Conservation (phyloP, 2,113 vertebrate species). For the Lutjanus erythropterus region DNA sequence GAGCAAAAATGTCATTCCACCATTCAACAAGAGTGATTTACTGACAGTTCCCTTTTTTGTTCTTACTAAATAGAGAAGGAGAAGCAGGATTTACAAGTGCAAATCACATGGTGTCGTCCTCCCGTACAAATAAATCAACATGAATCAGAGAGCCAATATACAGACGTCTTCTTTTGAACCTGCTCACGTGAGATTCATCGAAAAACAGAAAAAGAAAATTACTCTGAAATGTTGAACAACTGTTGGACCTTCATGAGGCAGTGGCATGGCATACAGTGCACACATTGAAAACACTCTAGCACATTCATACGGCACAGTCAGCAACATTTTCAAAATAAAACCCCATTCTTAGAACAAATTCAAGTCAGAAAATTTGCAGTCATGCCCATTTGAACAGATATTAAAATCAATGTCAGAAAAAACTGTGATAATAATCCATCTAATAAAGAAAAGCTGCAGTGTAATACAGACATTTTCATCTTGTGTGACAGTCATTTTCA, state of each 20-base stretch:
- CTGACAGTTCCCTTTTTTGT: constrained; percentile 56
- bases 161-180: background rate
- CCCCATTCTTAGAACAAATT: background rate
- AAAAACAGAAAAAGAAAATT: background rate
- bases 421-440: background rate
- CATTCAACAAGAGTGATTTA: constrained; percentile 20
- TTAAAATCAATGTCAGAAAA: background rate
- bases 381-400: background rate
- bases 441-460: background rate
- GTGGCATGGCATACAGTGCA: background rate
- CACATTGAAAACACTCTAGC: constrained; percentile 31
- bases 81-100: constrained; percentile 23
- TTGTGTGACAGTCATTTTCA: background rate
- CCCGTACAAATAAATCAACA: background rate
- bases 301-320: constrained; percentile 6
- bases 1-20: background rate
- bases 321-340: constrained; percentile 19
- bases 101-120: constrained; percentile 8
- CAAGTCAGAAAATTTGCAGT: background rate
- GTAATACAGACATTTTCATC: background rate
- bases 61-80: background rate
- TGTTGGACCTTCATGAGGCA: background rate
- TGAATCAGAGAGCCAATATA: background rate
- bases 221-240: background rate
- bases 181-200: background rate